Percentiles rank a stretch among this genome's conserved stretches.
phyloP scores from a whole-genome alignment of 1,140 invertebrate genomes.

The Ganaspis sp. region DNA sequence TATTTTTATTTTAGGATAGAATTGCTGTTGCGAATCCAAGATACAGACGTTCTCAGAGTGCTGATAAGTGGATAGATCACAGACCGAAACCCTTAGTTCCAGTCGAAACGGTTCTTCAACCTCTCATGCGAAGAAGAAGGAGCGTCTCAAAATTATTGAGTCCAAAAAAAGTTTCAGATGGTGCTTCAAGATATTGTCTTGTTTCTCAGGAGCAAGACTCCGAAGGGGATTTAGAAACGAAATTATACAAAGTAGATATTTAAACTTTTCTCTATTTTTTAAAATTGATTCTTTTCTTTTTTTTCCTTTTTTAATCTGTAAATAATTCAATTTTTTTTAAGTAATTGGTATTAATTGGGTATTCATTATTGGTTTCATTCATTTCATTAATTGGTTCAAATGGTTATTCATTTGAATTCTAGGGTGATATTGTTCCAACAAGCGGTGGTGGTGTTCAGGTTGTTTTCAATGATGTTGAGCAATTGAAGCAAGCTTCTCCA shows the following conservation, averaged over 20 bases:
- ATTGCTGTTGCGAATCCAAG: slow-evolving; percentile 82
- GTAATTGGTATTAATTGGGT: too few relatives aligned
- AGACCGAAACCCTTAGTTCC: slow-evolving; percentile 84
- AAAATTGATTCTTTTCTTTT: too few relatives aligned
- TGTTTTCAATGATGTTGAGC: slow-evolving; percentile 96
- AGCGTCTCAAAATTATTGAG: slow-evolving; percentile 87
- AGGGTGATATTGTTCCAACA: slow-evolving; percentile 94
- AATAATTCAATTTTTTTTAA: background rate
- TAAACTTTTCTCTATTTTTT: background rate
- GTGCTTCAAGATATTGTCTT: slow-evolving; percentile 91
- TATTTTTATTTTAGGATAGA: slow-evolving; percentile 56
- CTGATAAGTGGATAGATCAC: slow-evolving; percentile 95
- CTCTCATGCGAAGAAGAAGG: slow-evolving; percentile 87
- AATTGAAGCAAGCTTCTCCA: slow-evolving; percentile 90
- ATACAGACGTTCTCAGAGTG: slow-evolving; percentile 87
- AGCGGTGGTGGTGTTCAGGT: slow-evolving; percentile 95
- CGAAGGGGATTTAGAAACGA: slow-evolving; percentile 94
- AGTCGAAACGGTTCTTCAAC: slow-evolving; percentile 91
- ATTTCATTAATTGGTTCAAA: too few relatives aligned
- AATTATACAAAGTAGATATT: slow-evolving; percentile 87
- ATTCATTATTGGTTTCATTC: too few relatives aligned
- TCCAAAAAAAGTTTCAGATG: slow-evolving; percentile 76
- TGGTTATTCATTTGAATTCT: background rate
- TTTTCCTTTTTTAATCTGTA: background rate
- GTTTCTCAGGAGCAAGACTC: slow-evolving; percentile 94